Base-by-base conservation (phyloP, 2,797 vertebrate species). In the Pantherophis vulpinus region DNA sequence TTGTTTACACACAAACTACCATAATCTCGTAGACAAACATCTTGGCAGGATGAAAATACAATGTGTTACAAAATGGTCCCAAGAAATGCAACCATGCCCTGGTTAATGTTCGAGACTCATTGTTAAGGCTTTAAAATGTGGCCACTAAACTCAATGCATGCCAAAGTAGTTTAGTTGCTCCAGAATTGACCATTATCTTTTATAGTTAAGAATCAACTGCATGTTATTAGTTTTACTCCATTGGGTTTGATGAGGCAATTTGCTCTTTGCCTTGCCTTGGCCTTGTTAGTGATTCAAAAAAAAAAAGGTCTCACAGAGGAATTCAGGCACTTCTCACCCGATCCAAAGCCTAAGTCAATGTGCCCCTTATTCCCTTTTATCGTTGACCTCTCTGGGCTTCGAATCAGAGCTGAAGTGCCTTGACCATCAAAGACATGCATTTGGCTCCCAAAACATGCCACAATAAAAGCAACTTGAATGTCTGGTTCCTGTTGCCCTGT, bases 181-280 rank as follows among this genome's bases (percentile, higher is more conserved):
- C 95, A 95, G 95, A 97, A 97, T 97, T 97, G 97, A 97, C 96
- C 96, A 97, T 97, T 97, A 97, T 97, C 96, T 97, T 97, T 97
- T 97, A 97, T 97, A 97, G 96, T 97, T 96, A 97, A 96, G 96
- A 97, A 97, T 97, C 96, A 97, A 97, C 97, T 32, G 95, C 96
- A 92, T 96, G 94, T 97, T 97, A 97, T 96, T 96, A 96, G 93
- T 97, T 97, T 97, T 97, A 95, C 93, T 96, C 94, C 93, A 94
- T 86, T 94, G 95, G 47, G 29, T 95, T 97, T 96, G 96, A 97
- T 91, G 95, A 91, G 92, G 94, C 83, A 61, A 91, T 92, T 97
- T 96, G 96, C 95, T 96, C 95, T 97, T 96, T 97, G 95, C 95
- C 95, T 96, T 97, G 95, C 95, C 96, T 97, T 97, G 97, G 97